These are phyloP conservation scores for Lophius americanus DNA, from an alignment of 2,797 vertebrate species.

Conservation along the genomic window DNA sequence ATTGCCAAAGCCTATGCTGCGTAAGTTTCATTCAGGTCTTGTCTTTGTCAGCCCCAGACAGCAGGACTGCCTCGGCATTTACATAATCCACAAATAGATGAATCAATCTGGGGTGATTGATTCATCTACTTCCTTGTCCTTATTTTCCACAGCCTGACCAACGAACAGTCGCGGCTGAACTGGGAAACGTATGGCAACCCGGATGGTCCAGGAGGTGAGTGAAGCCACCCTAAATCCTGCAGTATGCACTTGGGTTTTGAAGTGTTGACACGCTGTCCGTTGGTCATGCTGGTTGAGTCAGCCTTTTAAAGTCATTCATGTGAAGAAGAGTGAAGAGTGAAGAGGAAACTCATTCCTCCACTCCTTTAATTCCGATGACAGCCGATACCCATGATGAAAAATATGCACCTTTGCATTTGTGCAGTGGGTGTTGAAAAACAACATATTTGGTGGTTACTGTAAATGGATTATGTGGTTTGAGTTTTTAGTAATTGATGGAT, in stretches of 20 bases:
- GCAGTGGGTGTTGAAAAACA: neutral
- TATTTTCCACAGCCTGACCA: conserved; percentile 87
- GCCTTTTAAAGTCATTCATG: neutral
- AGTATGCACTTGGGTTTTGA: neutral
- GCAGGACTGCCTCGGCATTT: neutral
- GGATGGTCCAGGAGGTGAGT: conserved; percentile 94
- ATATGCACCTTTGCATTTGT: no score
- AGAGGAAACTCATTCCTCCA: neutral
- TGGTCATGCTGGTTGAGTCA: conserved; percentile 11
- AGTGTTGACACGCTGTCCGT: neutral
- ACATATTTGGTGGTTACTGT: neutral
- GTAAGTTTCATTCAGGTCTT: conserved; percentile 79
- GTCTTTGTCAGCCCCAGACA: neutral
- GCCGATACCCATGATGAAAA: neutral
- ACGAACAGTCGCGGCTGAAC: conserved; percentile 93
- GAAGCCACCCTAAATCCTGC: neutral
- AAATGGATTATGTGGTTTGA: neutral
- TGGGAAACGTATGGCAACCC: conserved; percentile 96
- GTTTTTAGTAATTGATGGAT: neutral
- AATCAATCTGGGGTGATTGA: conserved; percentile 1
- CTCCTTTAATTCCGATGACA: conserved; percentile 3
- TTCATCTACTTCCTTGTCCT: neutral
- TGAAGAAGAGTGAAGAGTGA: conserved; percentile 11
- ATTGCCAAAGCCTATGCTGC: conserved; percentile 97
- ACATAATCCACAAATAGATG: neutral